Base-by-base conservation (phyloP, 1,140 invertebrate genomes). In the Phymastichus coffea region DNA sequence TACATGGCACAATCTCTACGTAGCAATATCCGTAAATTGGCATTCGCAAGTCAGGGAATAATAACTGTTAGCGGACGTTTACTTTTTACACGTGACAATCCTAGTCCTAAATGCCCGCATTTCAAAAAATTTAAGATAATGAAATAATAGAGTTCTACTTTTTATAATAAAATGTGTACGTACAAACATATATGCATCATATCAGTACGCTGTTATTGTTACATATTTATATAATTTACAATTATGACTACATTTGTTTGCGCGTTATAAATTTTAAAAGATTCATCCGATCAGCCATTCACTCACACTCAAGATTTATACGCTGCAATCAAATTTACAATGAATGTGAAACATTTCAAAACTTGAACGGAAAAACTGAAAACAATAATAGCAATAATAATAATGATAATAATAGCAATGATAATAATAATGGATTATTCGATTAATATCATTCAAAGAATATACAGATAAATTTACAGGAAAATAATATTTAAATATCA, bases 181-280 rank as follows among this genome's bases (percentile, higher is more conserved):
- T 64, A 54, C 48, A 61, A 46, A 47, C 40, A 52, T 40, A 53
- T 33, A n/a, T n/a, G n/a, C n/a, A n/a, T n/a, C n/a, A n/a, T n/a
- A n/a, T n/a, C 53, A 53, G 37, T 46, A 46, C 40, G 33, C 47
- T n/a, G n/a, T n/a, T n/a, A n/a, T n/a, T n/a, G n/a, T 63, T 66
- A 66, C 66, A 70, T 72, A 69, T 75, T 69, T 76, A 73, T 73
- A 74, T 65, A 78, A 75, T 77, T 75, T 78, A 78, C 73, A 78
- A 75, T 73, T 76, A 76, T 77, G 72, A 71, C 76, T 76, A 71
- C 62, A 74, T 73, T 72, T 65, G 68, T 70, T 64, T 35, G 70
- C 59, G 41, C 30, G 15, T 57, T 33, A 49, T 51, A 49, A 8
- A 22, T 61, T 70, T 63, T 28, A 75, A 76, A 77, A n/a, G n/a